Evolutionary conservation across 1,140 invertebrate genomes (phyloP).

Genomic region (Bombus pyrosoma): DNA sequence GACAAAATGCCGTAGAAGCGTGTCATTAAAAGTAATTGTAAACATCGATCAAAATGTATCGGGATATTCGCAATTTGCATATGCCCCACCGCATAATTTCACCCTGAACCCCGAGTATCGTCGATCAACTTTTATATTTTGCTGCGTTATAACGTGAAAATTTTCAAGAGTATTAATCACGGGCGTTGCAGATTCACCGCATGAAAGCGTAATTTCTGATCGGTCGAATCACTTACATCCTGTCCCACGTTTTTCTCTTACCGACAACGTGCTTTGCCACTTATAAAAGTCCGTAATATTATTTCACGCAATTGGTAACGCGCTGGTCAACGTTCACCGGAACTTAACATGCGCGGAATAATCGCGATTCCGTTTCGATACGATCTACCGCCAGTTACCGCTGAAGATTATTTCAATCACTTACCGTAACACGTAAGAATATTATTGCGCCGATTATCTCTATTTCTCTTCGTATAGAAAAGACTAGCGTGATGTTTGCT

Average conservation of each 20-base stretch:
- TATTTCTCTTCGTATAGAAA: background rate
- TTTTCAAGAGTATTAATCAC: constrained; percentile 37
- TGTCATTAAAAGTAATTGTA: constrained; percentile 52
- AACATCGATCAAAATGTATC: constrained; percentile 58
- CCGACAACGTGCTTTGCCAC: background rate
- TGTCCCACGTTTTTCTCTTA: constrained; percentile 56
- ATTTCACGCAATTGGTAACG: constrained; percentile 26
- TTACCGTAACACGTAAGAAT: constrained; percentile 18
- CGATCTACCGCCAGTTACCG: background rate
- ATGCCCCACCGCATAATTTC: constrained; percentile 33
- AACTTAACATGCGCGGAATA: background rate
- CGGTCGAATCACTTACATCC: constrained; percentile 59
- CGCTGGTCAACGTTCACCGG: background rate
- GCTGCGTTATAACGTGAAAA: constrained; percentile 27
- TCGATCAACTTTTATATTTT: constrained; percentile 34
- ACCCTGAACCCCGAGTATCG: constrained; percentile 14
- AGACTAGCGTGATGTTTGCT: accelerated
- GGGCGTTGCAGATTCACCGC: constrained; percentile 15
- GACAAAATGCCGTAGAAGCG: constrained; percentile 17
- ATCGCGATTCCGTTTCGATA: background rate
- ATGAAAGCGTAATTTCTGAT: constrained; percentile 65
- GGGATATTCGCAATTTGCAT: constrained; percentile 46
- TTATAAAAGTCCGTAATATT: constrained; percentile 11
- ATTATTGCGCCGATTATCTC: background rate
- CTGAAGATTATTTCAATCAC: background rate